A percentile compares a stretch with the other conserved stretches of the same genome.
Evolutionary conservation across 2,113 vertebrate species (phyloP).

Genomic region (Pelmatolapia mariae): DNA sequence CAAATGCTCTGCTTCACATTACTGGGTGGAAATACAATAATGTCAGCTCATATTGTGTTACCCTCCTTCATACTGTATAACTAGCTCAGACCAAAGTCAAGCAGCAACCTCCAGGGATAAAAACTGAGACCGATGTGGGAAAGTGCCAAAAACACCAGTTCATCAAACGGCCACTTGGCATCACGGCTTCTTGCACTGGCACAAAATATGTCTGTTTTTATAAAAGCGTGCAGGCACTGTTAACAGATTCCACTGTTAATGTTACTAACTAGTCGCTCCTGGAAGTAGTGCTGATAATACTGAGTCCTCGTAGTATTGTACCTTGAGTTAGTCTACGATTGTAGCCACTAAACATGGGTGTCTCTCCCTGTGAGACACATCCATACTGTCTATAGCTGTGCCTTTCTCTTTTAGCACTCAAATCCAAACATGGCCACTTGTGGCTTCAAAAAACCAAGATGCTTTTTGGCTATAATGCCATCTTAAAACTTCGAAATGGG

Average conservation of each 20-base stretch:
- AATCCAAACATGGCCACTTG: background rate
- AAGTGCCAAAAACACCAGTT: background rate
- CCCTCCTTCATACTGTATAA: background rate
- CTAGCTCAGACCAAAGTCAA: background rate
- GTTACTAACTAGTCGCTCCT: background rate
- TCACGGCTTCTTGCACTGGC: background rate
- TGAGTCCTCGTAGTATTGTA: background rate
- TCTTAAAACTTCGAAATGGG: background rate
- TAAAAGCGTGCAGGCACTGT: background rate
- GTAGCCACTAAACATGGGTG: background rate
- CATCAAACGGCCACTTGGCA: background rate
- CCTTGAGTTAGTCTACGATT: background rate
- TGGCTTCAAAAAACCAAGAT: background rate
- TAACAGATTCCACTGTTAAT: background rate
- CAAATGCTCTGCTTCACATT: constrained; percentile 1
- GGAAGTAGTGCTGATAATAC: background rate
- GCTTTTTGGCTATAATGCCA: background rate
- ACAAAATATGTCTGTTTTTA: background rate
- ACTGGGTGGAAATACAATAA: background rate
- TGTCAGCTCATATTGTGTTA: background rate
- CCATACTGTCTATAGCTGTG: background rate
- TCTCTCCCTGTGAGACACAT: background rate
- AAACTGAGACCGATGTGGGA: background rate
- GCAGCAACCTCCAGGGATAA: background rate
- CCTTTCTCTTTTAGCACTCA: background rate